Evolutionary conservation across 2,888 invertebrate genomes (phyloP).

Genomic region (Griposia aprilina): DNA sequence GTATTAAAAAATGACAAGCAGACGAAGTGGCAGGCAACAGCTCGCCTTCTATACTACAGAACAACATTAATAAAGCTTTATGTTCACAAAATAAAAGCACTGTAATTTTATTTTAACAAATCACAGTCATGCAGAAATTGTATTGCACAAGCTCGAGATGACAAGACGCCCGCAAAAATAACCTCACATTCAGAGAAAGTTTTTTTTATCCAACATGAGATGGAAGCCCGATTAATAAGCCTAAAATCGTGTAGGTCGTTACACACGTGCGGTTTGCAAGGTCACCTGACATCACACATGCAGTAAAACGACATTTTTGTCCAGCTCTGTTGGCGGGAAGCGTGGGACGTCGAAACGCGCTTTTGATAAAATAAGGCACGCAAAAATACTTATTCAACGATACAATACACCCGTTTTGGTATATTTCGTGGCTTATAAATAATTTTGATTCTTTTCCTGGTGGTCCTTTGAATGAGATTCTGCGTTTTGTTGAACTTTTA

Average conservation of each 20-base stretch:
- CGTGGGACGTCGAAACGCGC: conserved; percentile 67
- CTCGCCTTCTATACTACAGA: background rate
- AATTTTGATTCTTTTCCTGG: conserved; percentile 60
- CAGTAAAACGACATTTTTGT: conserved; percentile 73
- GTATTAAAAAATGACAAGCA: background rate
- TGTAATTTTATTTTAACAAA: conserved; percentile 5
- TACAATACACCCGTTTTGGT: conserved; percentile 59
- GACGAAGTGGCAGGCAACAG: background rate
- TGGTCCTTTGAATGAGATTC: conserved; percentile 58
- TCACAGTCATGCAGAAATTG: conserved; percentile 2
- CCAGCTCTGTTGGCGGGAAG: conserved; percentile 64
- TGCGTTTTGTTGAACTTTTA: conserved; percentile 47
- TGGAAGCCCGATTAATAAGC: conserved; percentile 48
- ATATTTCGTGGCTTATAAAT: conserved; percentile 58
- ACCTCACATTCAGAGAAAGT: conserved; percentile 49
- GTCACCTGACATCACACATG: conserved; percentile 72
- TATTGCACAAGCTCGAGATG: conserved; percentile 18
- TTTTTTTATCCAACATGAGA: conserved; percentile 37
- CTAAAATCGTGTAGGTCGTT: conserved; percentile 65
- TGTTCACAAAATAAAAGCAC: conserved; percentile 7
- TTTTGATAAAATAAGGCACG: conserved; percentile 60
- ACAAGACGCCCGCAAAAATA: conserved; percentile 30
- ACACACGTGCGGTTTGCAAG: conserved; percentile 66
- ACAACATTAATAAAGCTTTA: background rate
- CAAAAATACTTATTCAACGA: conserved; percentile 58